Conservation (phyloP, 2,888 invertebrate genomes). For the Dicycla oo region DNA sequence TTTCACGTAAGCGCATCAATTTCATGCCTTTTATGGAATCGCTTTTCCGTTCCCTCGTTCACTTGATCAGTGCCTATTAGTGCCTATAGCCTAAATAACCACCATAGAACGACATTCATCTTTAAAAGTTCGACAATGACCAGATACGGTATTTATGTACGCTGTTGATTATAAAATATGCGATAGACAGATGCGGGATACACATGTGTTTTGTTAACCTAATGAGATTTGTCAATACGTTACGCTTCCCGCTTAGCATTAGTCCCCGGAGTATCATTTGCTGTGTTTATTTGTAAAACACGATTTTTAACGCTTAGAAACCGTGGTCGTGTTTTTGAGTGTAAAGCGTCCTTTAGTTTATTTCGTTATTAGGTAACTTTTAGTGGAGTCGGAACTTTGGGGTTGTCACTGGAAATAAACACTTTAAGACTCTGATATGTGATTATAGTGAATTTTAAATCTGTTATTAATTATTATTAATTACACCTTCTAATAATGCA, state of each 20-base stretch:
- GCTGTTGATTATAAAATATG: conserved; percentile 81
- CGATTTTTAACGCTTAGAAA: conserved; percentile 68
- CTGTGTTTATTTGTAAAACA: conserved; percentile 78
- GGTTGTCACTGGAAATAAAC: not conserved
- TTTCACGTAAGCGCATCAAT: too few relatives aligned
- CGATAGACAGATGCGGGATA: conserved; percentile 83
- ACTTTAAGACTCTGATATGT: too few relatives aligned
- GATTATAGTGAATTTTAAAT: too few relatives aligned
- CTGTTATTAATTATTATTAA: too few relatives aligned
- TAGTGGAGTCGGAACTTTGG: conserved; percentile 20
- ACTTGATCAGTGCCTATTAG: conserved; percentile 52
- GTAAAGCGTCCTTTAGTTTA: conserved; percentile 33
- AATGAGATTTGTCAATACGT: conserved; percentile 88
- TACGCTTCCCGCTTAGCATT: conserved; percentile 79
- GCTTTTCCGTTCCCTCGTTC: not conserved
- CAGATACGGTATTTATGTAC: conserved; percentile 76
- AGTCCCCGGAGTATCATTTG: conserved; percentile 80
- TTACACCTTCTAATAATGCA: too few relatives aligned
- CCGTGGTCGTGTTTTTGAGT: conserved; percentile 57
- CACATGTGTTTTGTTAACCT: conserved; percentile 89
- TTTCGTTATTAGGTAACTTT: conserved; percentile 17
- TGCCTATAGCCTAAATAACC: conserved; percentile 76
- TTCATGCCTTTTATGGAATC: too few relatives aligned
- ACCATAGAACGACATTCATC: conserved; percentile 70
- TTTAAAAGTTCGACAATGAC: conserved; percentile 74